Base-by-base conservation (phyloP, 2,888 invertebrate species). In the Plebejus melissa region DNA sequence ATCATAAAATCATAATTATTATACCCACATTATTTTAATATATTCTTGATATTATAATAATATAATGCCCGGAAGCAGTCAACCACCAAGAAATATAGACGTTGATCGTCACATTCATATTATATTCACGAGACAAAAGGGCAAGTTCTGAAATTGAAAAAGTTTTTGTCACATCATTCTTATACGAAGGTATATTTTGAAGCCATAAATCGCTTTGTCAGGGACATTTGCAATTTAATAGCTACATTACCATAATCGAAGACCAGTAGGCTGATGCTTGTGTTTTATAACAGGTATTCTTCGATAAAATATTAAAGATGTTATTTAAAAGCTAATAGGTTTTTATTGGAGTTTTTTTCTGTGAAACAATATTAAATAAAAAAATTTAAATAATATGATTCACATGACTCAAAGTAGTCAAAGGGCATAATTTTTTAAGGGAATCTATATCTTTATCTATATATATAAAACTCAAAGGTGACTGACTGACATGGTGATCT, bases 201-300 rank as follows among this genome's bases (percentile, higher is more conserved):
- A 28, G 76, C 57, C 75, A 79, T 79, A 79, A 79, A 81, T 79
- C 78, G 79, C 77, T 77, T 79, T 75, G 76, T 76, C 77, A 78
- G 76, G 60, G 83, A 80, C 84, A 89, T 90, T 91, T 87, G 90
- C 90, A 90, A 87, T 89, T 90, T 90, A 86, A 90, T 89, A 79
- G 84, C 82, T 76, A 80, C 83, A 89, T 90, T 90, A 87, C 79
- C 90, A 90, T 90, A 90, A 89, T 89, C 88, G 87, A 87, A 83
- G 86, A 83, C 83, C 84, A 80, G 81, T 78, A 78, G 82, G 69
- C 65, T 60, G 77, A 32, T 72, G 72, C 72, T 71, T 71, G 46
- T 41, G 32, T 65, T 65, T 65, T 32, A 71, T 71, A 72, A 32
- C 32, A 54, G 72, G 54, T 32, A 54, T 32, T 36, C 32, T 65